phyloP scores from a whole-genome alignment of 2,113 vertebrate genomes.

The Bos javanicus region DNA sequence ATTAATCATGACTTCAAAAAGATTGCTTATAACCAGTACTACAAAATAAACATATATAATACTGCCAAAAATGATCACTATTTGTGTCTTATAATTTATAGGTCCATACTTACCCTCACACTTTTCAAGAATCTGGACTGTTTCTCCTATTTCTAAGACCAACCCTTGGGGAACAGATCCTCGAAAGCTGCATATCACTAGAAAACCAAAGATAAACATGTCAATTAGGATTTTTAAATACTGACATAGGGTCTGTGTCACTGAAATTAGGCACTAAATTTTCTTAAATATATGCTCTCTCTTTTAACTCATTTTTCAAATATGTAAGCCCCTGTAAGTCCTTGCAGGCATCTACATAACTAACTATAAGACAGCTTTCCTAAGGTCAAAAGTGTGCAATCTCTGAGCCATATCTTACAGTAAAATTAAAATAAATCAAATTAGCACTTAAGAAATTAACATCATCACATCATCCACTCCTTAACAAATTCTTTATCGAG shows the following conservation, averaged over 20 bases:
- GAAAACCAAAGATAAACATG: conserved; percentile 68
- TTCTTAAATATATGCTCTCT: conserved; percentile 9
- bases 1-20: conserved; percentile 66
- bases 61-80: background rate
- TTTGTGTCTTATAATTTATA: background rate
- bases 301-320: background rate
- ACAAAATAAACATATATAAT: conserved; percentile 22
- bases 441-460: background rate
- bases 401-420: background rate
- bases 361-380: background rate
- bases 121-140: conserved; percentile 98
- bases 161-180: conserved; percentile 93
- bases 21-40: conserved; percentile 55
- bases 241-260: background rate
- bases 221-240: conserved; percentile 41
- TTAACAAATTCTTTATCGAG: background rate
- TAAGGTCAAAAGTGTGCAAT: background rate
- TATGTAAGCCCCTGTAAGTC: background rate
- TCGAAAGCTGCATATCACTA: conserved; percentile 98
- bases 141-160: conserved; percentile 97
- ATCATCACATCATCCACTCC: background rate
- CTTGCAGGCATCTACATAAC: background rate
- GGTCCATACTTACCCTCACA: conserved; percentile 89
- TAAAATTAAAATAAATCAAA: background rate
- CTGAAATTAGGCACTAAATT: conserved; percentile 25